Percentiles rank a stretch among this genome's conserved stretches.
Conservation (phyloP, 2,113 vertebrate genomes). For the human (Homo sapiens) region DNA sequence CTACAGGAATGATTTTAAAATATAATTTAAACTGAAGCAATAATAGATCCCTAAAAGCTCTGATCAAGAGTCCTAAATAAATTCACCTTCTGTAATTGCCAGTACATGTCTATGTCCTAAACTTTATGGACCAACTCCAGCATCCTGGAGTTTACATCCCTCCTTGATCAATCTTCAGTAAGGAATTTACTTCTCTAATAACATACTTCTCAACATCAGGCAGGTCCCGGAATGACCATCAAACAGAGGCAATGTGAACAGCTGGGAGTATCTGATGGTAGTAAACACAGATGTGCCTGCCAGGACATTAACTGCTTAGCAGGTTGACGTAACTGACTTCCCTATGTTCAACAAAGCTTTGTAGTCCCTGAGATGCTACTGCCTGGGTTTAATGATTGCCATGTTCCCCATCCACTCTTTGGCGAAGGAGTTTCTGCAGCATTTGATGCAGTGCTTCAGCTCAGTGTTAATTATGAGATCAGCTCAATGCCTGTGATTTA, state of each 20-base stretch:
- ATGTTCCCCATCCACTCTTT: background rate
- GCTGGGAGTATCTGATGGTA: conserved; percentile 15
- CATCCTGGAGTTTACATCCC: conserved; percentile 8
- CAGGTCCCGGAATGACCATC: conserved; percentile 42
- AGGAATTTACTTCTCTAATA: conserved; percentile 59
- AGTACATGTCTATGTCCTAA: background rate
- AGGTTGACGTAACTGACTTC: conserved; percentile 43
- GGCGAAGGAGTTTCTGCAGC: background rate
- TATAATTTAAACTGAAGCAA: conserved; percentile 53
- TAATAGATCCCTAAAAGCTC: conserved; percentile 38
- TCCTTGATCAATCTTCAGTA: conserved; percentile 39
- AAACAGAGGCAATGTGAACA: conserved; percentile 19
- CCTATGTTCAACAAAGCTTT: background rate
- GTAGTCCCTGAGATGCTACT: background rate
- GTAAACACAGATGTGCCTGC: conserved; percentile 65
- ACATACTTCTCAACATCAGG: conserved; percentile 25
- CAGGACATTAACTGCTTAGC: conserved; percentile 65
- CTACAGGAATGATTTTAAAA: conserved; percentile 9
- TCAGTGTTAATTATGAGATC: conserved; percentile 46
- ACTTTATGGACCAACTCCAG: conserved; percentile 51
- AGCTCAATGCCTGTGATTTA: conserved; percentile 3
- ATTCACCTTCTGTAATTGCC: conserved; percentile 48
- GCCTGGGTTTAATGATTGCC: fast-evolving
- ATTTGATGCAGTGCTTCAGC: background rate
- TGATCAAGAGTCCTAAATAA: conserved; percentile 57